phyloP scores from a whole-genome alignment of 2,888 invertebrate genomes.

The Hedya salicella region DNA sequence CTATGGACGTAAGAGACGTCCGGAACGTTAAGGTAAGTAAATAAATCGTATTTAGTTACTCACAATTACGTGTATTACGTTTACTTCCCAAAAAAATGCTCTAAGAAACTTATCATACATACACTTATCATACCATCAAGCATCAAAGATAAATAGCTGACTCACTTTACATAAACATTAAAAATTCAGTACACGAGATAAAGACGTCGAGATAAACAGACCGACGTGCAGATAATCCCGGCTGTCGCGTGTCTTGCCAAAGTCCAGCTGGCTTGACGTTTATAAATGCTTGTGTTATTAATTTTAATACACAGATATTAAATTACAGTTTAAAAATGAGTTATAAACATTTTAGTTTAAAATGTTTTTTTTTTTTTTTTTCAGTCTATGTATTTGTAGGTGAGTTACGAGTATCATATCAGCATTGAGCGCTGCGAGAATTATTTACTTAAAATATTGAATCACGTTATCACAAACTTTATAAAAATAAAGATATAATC shows the following conservation, averaged over 20 bases:
- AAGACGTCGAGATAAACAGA: slow-evolving; percentile 28
- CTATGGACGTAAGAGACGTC: too few relatives aligned
- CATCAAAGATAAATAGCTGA: slow-evolving; percentile 11
- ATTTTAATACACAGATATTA: slow-evolving; percentile 18
- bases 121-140: too few relatives aligned
- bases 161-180: slow-evolving; percentile 9
- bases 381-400: too few relatives aligned
- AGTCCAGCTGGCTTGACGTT: slow-evolving; percentile 14
- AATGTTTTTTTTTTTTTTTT: background rate
- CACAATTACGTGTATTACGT: too few relatives aligned
- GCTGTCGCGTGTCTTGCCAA: slow-evolving; percentile 27
- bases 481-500: background rate
- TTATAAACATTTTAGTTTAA: background rate
- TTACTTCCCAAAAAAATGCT: too few relatives aligned
- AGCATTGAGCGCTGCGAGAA: too few relatives aligned
- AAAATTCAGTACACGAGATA: slow-evolving; percentile 32
- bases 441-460: too few relatives aligned
- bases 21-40: too few relatives aligned
- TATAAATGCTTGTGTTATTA: slow-evolving; percentile 19
- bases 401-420: too few relatives aligned
- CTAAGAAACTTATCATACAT: too few relatives aligned
- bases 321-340: background rate
- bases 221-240: slow-evolving; percentile 21
- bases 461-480: background rate
- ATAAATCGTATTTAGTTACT: too few relatives aligned